A percentile compares a stretch with the other conserved stretches of the same genome.
phyloP scores from a whole-genome alignment of 2,113 vertebrate species.

The Condylura cristata region DNA sequence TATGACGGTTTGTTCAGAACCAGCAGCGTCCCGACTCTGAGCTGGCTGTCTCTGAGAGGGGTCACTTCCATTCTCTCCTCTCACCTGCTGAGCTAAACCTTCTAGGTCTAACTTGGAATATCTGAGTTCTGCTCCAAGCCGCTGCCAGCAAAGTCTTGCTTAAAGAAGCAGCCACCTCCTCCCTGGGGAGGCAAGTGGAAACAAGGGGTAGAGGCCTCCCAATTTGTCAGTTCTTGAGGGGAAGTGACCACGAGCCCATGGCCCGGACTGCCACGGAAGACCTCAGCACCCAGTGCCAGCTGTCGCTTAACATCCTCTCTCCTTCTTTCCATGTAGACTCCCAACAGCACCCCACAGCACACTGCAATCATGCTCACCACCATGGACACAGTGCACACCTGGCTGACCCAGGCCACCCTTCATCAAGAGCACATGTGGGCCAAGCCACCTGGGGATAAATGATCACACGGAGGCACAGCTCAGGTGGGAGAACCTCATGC shows the following conservation, averaged over 20 bases:
- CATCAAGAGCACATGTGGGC: not conserved
- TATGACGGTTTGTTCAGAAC: not conserved
- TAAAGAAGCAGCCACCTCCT: not conserved
- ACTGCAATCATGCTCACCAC: too few species aligned
- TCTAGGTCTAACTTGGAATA: not conserved
- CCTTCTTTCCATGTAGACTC: not conserved
- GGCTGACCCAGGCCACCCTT: not conserved
- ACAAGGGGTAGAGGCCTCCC: not conserved
- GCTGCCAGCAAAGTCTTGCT: not conserved
- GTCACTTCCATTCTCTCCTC: not conserved
- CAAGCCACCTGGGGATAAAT: not conserved
- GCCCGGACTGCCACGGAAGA: not conserved
- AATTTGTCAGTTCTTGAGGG: not conserved
- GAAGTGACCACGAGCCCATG: not conserved
- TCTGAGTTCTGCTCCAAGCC: not conserved
- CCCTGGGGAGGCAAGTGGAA: not conserved
- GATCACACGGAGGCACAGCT: too few species aligned
- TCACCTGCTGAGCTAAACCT: not conserved
- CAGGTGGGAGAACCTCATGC: rapidly evolving
- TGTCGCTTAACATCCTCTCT: not conserved
- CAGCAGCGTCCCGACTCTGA: not conserved
- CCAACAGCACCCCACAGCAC: not conserved
- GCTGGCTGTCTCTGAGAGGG: not conserved
- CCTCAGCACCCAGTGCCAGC: not conserved
- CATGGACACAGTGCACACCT: not conserved